Evolutionary conservation across 2,797 vertebrate genomes (phyloP), one percentile per base, ranked within the genome.

Genomic region (Sus cebifrons): DNA sequence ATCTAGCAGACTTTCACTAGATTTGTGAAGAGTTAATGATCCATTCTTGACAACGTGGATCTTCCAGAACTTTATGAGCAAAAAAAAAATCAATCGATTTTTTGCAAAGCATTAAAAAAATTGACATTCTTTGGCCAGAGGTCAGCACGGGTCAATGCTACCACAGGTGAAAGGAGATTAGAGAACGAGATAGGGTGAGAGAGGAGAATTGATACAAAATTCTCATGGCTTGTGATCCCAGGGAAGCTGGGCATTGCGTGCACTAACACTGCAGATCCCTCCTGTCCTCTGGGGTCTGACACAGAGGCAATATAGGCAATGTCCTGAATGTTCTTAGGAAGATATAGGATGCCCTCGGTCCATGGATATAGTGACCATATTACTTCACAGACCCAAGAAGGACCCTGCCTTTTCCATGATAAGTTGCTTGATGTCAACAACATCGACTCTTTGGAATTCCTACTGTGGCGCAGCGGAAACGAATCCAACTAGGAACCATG

Each of bases 11-110:
- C 71, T 40, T 94, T 97, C 52, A 85, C n/a, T 82, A 74, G 56
- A 62, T 84, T 3, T 94, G 36, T 84, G 79, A 94, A 93, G 74
- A 96, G 75, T 79, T 95, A 97, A 89, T 95, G 70, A 93, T 94
- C 49, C 83, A 87, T 95, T 96, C 12, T 87, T 95, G 74, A 86
- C 91, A 93, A 85, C 12, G 82, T 32, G 32, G 23, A 79, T 91
- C 60, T 40, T 81, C 54, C 23, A 91, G 67, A 87, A 97, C 67
- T 36, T 78, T 94, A 90, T 94, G 20, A 85, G 15, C 49, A 32
- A 32, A 32, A 32, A 32, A 32, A 32, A 83, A 92, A 95, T 96
- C 75, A 96, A 54, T 97, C 94, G 54, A 20, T 97, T 13, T 96
- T 6, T 15, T 95, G 44, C 86, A 97, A 77, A 90, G 75, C 62